A percentile compares a stretch with the other conserved stretches of the same genome.
These are phyloP conservation scores for Prenolepis imparis DNA, from an alignment of 2,888 invertebrate genomes.

Conservation along the genomic window DNA sequence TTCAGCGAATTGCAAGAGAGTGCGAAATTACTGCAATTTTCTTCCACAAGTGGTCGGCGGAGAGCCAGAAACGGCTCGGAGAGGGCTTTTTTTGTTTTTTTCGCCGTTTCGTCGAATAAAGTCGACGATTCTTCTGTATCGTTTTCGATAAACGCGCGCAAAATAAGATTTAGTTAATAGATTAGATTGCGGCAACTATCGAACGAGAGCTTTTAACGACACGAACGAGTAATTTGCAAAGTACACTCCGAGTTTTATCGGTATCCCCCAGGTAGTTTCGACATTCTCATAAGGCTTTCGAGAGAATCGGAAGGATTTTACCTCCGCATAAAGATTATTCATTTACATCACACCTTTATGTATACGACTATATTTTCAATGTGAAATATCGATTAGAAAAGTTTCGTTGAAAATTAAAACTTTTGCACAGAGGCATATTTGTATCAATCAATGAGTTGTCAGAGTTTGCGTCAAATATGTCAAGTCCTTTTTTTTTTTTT, in stretches of 20 bases:
- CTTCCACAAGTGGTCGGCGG: conserved; percentile 18
- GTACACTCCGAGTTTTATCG: background rate
- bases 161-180: conserved; percentile 26
- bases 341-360: background rate
- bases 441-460: background rate
- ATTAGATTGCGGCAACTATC: background rate
- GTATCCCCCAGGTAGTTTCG: background rate
- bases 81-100: conserved; percentile 23
- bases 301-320: background rate
- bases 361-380: background rate
- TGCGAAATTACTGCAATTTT: conserved; percentile 47
- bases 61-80: background rate
- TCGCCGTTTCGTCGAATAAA: background rate
- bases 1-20: conserved; percentile 33
- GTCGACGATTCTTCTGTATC: background rate
- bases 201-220: conserved; percentile 3
- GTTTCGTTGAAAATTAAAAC: background rate
- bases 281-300: background rate
- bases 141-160: conserved; percentile 12
- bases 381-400: background rate
- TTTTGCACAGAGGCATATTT: background rate
- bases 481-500: background rate
- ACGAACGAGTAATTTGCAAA: conserved; percentile 25
- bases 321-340: background rate
- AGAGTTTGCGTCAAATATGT: background rate